These are phyloP conservation scores for Salpingus planirostris DNA, from an alignment of 2,888 invertebrate genomes.

Conservation along the genomic window DNA sequence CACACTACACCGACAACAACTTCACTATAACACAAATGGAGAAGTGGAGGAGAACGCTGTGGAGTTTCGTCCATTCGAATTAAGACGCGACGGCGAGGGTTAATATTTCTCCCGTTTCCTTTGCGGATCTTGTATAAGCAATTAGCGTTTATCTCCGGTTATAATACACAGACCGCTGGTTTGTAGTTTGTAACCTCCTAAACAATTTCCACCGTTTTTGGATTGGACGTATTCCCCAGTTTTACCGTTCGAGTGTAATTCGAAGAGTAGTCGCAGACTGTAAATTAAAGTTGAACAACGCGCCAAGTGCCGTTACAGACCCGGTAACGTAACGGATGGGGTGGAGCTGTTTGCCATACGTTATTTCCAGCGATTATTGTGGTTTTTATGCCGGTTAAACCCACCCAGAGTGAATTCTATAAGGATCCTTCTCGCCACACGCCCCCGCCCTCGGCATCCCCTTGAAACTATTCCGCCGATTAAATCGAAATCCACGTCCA, in stretches of 20 bases:
- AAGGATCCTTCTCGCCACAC: too few relatives aligned
- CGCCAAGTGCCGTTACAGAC: constrained; percentile 18
- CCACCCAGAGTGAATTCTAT: constrained; percentile 17
- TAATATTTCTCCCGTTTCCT: not conserved
- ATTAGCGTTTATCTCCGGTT: not conserved
- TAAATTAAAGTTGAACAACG: constrained; percentile 24
- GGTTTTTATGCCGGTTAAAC: constrained; percentile 25
- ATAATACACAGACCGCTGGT: constrained; percentile 2
- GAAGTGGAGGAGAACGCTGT: too few relatives aligned
- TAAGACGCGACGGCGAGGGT: too few relatives aligned
- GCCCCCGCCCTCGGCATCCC: too few relatives aligned
- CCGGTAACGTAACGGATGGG: constrained; percentile 19
- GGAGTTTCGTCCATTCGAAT: too few relatives aligned
- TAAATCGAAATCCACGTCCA: too few relatives aligned
- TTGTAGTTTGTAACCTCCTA: constrained; percentile 10
- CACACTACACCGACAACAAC: too few relatives aligned
- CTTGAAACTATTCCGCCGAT: too few relatives aligned
- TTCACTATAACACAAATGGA: too few relatives aligned
- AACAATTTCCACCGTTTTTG: constrained; percentile 15
- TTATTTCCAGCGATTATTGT: constrained; percentile 26
- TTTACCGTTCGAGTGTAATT: constrained; percentile 16
- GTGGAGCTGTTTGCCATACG: constrained; percentile 22
- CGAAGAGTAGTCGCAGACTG: constrained; percentile 17
- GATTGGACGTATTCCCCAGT: constrained; percentile 12
- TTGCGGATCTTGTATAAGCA: not conserved